Percentiles rank a stretch among this genome's conserved stretches.
These are phyloP conservation scores for Drosophila bunnanda DNA, from an alignment of 2,888 invertebrate species.

Conservation along the genomic window DNA sequence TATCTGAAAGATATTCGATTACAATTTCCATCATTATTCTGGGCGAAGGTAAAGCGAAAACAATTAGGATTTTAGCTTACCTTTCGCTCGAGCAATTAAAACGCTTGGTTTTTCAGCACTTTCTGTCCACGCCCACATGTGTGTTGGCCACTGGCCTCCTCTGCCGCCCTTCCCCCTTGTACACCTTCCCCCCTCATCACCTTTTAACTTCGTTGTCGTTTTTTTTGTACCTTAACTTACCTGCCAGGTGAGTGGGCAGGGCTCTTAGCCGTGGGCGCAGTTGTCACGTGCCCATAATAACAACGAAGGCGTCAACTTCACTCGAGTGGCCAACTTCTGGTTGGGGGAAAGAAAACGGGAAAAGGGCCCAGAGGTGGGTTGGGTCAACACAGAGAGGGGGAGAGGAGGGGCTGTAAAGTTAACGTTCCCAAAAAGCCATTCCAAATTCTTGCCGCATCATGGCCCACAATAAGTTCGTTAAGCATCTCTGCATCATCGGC, in stretches of 20 bases:
- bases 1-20: slow-evolving; percentile 48
- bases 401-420: neutral
- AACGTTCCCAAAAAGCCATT: slow-evolving; percentile 44
- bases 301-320: slow-evolving; percentile 58
- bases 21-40: slow-evolving; percentile 58
- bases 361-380: slow-evolving; percentile 18
- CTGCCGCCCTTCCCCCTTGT: neutral
- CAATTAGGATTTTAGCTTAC: slow-evolving; percentile 66
- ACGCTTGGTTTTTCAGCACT: slow-evolving; percentile 64
- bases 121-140: slow-evolving; percentile 40
- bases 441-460: slow-evolving; percentile 70
- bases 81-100: slow-evolving; percentile 69
- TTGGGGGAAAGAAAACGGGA: slow-evolving; percentile 8
- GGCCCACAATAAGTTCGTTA: slow-evolving; percentile 71
- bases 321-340: slow-evolving; percentile 47
- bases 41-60: slow-evolving; percentile 33
- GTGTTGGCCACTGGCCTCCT: slow-evolving; percentile 36
- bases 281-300: slow-evolving; percentile 79
- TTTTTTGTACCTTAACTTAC: slow-evolving; percentile 11
- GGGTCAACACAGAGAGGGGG: neutral
- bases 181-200: neutral
- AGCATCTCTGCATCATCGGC: slow-evolving; percentile 27
- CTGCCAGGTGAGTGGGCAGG: slow-evolving; percentile 36
- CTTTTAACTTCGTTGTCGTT: neutral
- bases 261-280: slow-evolving; percentile 66